Evolutionary conservation across 2,888 invertebrate species (phyloP).

Genomic region (Pogonocherus hispidulus): DNA sequence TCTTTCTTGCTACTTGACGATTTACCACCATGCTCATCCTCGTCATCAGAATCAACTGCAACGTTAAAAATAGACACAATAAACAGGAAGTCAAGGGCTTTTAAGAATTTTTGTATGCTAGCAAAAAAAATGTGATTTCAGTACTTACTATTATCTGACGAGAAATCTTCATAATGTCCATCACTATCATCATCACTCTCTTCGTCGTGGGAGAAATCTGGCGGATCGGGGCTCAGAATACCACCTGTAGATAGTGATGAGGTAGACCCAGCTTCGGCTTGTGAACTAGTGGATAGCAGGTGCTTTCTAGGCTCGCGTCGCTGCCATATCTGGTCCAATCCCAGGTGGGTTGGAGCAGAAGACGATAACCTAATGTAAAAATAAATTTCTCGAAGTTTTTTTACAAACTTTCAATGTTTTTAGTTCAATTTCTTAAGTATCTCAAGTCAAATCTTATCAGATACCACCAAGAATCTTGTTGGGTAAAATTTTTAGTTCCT

Average conservation of each 20-base stretch:
- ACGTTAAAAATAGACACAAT: conserved; percentile 11
- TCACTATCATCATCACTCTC: conserved; percentile 88
- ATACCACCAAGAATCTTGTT: too few relatives aligned
- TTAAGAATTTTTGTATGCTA: too few relatives aligned
- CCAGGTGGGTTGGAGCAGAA: conserved; percentile 89
- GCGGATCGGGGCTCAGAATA: conserved; percentile 85
- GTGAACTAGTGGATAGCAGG: conserved; percentile 85
- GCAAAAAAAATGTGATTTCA: too few relatives aligned
- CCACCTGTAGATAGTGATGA: conserved; percentile 88
- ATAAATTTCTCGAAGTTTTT: neutral
- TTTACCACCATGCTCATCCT: conserved; percentile 71
- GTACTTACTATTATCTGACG: conserved; percentile 81
- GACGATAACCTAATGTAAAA: conserved; percentile 77
- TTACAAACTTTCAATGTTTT: neutral
- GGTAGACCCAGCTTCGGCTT: conserved; percentile 87
- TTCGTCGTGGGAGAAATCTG: conserved; percentile 83
- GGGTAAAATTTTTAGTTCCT: too few relatives aligned
- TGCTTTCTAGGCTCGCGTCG: conserved; percentile 89
- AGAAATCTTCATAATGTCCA: conserved; percentile 88
- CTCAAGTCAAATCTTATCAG: too few relatives aligned
- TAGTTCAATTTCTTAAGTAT: neutral
- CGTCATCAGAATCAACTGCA: conserved; percentile 75
- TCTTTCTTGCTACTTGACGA: conserved; percentile 79
- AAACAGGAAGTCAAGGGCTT: neutral
- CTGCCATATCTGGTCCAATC: conserved; percentile 88